Conservation (phyloP, 2,113 vertebrate species). For the Ailurus styani region DNA sequence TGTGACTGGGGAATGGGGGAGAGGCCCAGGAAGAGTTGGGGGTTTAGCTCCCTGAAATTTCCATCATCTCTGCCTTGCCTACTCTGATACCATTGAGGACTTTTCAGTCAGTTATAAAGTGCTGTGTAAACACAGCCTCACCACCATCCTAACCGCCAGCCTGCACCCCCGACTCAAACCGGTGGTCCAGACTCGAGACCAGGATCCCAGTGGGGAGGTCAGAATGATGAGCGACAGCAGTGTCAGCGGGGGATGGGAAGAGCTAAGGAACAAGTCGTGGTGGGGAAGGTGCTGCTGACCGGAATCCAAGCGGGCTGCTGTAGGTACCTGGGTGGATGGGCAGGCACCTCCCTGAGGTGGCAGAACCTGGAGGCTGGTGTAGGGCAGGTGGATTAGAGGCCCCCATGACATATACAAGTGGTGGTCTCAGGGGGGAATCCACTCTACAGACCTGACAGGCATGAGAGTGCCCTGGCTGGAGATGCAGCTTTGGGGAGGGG, state of each 20-base stretch:
- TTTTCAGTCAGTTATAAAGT: neutral
- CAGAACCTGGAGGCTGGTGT: neutral
- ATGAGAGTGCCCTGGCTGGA: neutral
- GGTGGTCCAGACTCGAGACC: neutral
- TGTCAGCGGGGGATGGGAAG: neutral
- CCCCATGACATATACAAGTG: neutral
- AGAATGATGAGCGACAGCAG: neutral
- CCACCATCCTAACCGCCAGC: neutral
- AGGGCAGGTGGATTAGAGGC: neutral
- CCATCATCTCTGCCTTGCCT: neutral
- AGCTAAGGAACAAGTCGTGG: neutral
- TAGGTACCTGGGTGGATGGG: neutral
- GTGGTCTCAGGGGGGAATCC: neutral
- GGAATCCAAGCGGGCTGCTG: neutral
- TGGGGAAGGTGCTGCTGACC: neutral
- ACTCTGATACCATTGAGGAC: neutral
- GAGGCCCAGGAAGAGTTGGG: neutral
- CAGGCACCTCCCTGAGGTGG: neutral
- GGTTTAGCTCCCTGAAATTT: neutral
- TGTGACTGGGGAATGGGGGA: neutral
- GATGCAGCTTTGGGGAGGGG: neutral
- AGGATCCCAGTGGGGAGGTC: neutral
- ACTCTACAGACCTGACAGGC: neutral
- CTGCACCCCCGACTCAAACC: neutral
- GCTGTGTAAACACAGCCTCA: neutral